Evolutionary conservation across 2,797 vertebrate genomes (phyloP), one percentile per base, ranked within the genome.

Genomic region (Gastrophryne carolinensis): DNA sequence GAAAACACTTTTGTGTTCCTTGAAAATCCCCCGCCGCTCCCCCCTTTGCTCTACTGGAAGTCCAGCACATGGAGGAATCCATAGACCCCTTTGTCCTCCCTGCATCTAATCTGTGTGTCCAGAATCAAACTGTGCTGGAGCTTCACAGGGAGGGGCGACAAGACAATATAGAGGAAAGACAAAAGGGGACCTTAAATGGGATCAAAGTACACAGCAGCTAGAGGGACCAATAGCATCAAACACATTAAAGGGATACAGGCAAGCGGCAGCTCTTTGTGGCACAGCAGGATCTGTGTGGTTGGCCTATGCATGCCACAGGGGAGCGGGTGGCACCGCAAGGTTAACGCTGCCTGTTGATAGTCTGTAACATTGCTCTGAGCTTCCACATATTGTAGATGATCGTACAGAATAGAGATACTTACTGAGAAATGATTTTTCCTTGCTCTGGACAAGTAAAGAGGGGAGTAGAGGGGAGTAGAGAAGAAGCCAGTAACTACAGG

Each of bases 81-180:
- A 47, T 15, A 35, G 34, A 1, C n/a, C 54, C 67, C 19, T 64
- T 77, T 77, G 75, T 77, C 49, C 56, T 49, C 67, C n/a, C 56
- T 62, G 56, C 65, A 76, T 76, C 73, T 76, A 68, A 76, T 76
- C 73, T 76, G 53, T 77, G 75, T 64, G 50, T 52, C 52, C 41
- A 72, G 61, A 67, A 41, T 26, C 63, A 70, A 41, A 68, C 69
- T 64, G 60, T 47, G 61, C 23, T 10, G 34, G 54, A 65, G 70
- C 47, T 56, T 53, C 15, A 11, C 6, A 12, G 30, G 44, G 56
- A 34, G 27, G 13, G 10, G 34, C 29, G 54, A 47, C 41, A 70
- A 30, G 70, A 77, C 75, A 77, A 77, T 77, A 64, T 34, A 58
- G 41, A 47, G 67, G 35, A 65, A 64, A 47, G 60, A 71, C 58